Conservation (phyloP, 2,113 vertebrate genomes). For the Dermatemys mawii region DNA sequence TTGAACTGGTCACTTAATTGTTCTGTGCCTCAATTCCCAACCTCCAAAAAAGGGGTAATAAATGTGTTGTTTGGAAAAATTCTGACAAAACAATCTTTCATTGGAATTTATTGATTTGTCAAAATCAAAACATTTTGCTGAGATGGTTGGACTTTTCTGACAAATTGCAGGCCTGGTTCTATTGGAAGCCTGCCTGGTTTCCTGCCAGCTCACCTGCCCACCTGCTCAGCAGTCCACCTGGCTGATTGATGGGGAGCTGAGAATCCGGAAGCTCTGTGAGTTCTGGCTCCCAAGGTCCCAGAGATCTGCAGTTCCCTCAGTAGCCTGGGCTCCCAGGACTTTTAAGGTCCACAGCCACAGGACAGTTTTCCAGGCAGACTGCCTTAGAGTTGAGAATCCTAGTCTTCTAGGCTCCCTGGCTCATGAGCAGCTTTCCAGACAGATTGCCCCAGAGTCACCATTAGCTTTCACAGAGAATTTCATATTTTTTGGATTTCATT, state of each 20-base stretch:
- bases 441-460: neutral
- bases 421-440: neutral
- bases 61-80: neutral
- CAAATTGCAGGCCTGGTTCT: neutral
- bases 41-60: neutral
- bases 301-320: neutral
- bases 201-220: no score
- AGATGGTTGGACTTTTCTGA: neutral
- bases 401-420: no score
- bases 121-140: neutral
- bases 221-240: neutral
- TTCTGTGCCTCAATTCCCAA: neutral
- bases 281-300: neutral
- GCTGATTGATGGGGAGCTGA: neutral
- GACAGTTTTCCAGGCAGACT: no score
- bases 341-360: no score
- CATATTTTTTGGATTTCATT: neutral
- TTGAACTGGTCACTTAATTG: neutral
- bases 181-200: no score
- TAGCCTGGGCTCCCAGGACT: no score
- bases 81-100: neutral
- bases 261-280: neutral
- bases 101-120: neutral
- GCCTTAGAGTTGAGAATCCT: no score
- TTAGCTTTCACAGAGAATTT: neutral